Conservation (phyloP, 1,140 invertebrate species). For the Arctopsyche grandis region DNA sequence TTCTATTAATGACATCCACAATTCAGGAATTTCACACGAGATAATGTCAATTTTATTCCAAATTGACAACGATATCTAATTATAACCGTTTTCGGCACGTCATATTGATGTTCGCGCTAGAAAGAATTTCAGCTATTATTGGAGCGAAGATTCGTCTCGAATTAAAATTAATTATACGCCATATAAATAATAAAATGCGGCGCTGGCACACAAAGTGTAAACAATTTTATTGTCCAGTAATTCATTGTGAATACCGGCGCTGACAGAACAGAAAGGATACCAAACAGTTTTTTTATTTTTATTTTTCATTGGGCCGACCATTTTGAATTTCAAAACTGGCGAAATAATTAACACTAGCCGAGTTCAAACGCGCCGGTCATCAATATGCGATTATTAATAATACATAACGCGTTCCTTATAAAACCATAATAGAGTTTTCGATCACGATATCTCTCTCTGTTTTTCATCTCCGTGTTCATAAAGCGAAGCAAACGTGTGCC, state of each 20-base stretch:
- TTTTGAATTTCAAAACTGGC: not conserved
- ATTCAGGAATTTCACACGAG: too few species aligned
- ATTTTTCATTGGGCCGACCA: not conserved
- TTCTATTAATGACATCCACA: too few species aligned
- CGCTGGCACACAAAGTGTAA: not conserved
- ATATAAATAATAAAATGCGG: constrained; percentile 2
- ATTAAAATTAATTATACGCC: too few species aligned
- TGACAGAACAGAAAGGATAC: not conserved
- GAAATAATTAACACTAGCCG: constrained; percentile 13
- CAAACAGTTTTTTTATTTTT: not conserved
- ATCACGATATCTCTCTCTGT: constrained; percentile 8
- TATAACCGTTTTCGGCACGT: too few species aligned
- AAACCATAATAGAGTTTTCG: constrained; percentile 24
- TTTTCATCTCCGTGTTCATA: not conserved
- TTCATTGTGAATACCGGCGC: not conserved
- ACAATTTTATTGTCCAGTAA: not conserved
- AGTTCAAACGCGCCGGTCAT: constrained; percentile 20
- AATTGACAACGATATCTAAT: too few species aligned
- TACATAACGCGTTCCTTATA: constrained; percentile 12
- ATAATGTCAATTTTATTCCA: too few species aligned
- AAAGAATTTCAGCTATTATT: too few species aligned
- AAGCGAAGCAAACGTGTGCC: not conserved
- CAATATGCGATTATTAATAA: constrained; percentile 22
- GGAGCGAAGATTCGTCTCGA: too few species aligned
- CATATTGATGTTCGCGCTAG: too few species aligned